Base-by-base conservation (phyloP, 2,113 vertebrate genomes). In the Sardina pilchardus region DNA sequence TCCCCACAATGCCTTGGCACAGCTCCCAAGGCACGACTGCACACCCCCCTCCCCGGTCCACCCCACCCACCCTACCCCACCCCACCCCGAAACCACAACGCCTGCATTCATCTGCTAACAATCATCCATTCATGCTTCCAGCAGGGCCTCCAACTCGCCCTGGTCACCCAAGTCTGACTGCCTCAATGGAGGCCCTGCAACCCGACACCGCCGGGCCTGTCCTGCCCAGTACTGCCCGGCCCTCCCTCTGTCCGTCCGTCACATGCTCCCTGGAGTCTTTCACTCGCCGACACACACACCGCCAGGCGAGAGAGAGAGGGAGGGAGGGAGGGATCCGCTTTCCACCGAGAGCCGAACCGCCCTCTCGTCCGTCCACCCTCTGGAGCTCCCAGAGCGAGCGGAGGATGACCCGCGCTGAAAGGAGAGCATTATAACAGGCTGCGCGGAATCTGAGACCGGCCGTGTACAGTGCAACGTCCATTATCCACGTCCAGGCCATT, bases 111-210 rank as follows among this genome's bases (percentile, higher is more conserved):
- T 86, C 67, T 34, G 78, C 83, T 36, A 87, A 87, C 86, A 87
- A 84, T 87, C 86, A n/a, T 59, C 81, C 83, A 85, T 87, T 85
- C 83, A 85, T 87, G 56, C 47, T 53, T 87, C 85, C 84, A 87
- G 81, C 81, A 39, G 56, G 83, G 67, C 83, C 67, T 81, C 67
- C 80, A 53, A 63, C 71, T 87, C 86, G 53, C 82, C 81, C 67
- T 87, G 86, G 84, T 81, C 86, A 50, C 86, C 84, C 80, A 26
- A 43, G 36, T 83, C 82, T 83, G 43, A 59, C 67, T 81, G 47
- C 86, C 67, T 80, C 85, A 75, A 82, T 83, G 81, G 85, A 82
- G 81, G 84, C 67, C 45, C 86, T 82, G 81, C 63, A 88, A 88
- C 82, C 63, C 39, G 63, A 88, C 53, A 85, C 81, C 82, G 75